Percentiles rank a stretch among this genome's conserved stretches.
Evolutionary conservation across 2,888 invertebrate species (phyloP).

Genomic region (Philaethria dido): DNA sequence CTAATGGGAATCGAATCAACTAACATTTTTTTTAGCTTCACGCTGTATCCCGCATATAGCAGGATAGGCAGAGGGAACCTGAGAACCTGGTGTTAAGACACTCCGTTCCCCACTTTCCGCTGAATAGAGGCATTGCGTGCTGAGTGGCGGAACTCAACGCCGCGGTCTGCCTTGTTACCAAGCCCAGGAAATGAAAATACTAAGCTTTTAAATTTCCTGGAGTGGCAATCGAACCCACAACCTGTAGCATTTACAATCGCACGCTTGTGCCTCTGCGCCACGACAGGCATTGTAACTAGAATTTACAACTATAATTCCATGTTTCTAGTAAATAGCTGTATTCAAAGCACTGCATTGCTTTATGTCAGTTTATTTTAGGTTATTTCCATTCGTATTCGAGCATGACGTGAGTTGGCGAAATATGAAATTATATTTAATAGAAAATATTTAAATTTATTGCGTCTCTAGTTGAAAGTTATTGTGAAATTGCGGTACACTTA

Average conservation of each 20-base stretch:
- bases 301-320: constrained; percentile 22
- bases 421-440: constrained; percentile 27
- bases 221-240: not conserved
- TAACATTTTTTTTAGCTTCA: too few relatives aligned
- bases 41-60: too few relatives aligned
- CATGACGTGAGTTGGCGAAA: constrained; percentile 12
- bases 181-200: too few relatives aligned
- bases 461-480: not conserved
- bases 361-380: constrained; percentile 22
- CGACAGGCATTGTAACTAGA: not conserved
- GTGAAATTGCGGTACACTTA: not conserved
- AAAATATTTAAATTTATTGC: constrained; percentile 20
- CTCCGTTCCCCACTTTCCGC: too few relatives aligned
- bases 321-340: constrained; percentile 30
- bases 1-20: too few relatives aligned
- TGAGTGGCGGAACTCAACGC: too few relatives aligned
- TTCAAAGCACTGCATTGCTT: constrained; percentile 28
- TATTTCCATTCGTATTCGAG: constrained; percentile 18
- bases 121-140: too few relatives aligned
- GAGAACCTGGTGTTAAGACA: too few relatives aligned
- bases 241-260: not conserved
- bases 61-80: too few relatives aligned
- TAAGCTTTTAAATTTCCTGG: too few relatives aligned
- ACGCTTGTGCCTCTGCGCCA: not conserved
- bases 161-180: too few relatives aligned